phyloP scores from a whole-genome alignment of 2,797 vertebrate species.

The Taeniopygia guttata region DNA sequence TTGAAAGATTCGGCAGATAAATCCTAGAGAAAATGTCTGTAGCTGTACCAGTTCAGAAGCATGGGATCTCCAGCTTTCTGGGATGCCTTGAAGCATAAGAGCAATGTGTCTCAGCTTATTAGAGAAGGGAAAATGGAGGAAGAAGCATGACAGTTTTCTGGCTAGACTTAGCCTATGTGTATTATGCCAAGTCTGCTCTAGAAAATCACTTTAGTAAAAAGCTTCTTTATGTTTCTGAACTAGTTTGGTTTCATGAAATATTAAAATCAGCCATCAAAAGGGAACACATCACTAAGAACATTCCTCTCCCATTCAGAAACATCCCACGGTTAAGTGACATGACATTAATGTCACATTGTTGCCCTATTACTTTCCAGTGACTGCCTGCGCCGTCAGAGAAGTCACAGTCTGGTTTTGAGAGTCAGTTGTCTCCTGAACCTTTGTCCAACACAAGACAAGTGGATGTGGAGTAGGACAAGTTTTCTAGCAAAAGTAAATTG shows the following conservation, averaged over 20 bases:
- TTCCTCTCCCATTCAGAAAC: conserved; percentile 10
- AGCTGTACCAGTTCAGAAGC: conserved; percentile 32
- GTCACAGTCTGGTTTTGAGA: not conserved
- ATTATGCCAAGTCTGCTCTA: conserved; percentile 59
- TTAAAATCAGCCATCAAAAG: conserved; percentile 50
- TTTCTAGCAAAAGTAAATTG: not conserved
- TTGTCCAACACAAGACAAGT: not conserved
- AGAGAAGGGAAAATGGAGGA: conserved; percentile 35
- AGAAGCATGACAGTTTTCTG: conserved; percentile 52
- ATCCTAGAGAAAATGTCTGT: conserved; percentile 36
- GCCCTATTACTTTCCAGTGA: not conserved
- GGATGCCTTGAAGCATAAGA: conserved; percentile 61
- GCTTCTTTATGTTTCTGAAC: conserved; percentile 61
- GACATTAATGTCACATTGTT: conserved; percentile 12
- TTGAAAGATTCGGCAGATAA: conserved; percentile 8
- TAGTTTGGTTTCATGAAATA: conserved; percentile 64
- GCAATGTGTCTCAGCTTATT: conserved; percentile 52
- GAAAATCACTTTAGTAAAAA: conserved; percentile 66
- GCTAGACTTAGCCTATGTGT: conserved; percentile 21
- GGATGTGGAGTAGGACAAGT: not conserved
- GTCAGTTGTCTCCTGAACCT: not conserved
- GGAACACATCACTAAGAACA: not conserved
- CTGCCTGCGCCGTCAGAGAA: not conserved
- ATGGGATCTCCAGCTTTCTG: conserved; percentile 17
- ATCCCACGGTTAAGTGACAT: conserved; percentile 10